Conservation (phyloP, 2,797 vertebrate genomes). For the Eupleurogrammus muticus region DNA sequence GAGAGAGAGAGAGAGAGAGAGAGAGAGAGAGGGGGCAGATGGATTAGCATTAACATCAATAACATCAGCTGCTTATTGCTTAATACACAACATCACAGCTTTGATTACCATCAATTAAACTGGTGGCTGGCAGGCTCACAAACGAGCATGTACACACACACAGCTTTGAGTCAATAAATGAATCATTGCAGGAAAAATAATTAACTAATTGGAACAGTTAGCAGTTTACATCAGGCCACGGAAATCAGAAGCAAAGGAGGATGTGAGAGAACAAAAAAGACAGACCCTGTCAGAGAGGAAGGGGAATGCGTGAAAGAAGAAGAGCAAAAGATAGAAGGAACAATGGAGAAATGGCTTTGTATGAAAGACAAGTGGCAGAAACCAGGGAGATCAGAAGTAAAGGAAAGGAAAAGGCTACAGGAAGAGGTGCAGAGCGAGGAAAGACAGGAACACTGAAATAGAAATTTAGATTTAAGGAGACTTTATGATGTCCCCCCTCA, state of each 20-base stretch:
- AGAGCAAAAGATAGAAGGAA: neutral
- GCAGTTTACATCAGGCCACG: constrained; percentile 20
- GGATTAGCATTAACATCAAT: constrained; percentile 11
- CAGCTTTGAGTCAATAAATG: constrained; percentile 44
- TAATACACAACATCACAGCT: constrained; percentile 39
- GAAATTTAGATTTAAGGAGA: neutral
- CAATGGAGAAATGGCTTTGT: constrained; percentile 1
- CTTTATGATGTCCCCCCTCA: no score
- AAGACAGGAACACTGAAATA: neutral
- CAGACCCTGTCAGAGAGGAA: neutral
- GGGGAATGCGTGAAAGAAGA: neutral
- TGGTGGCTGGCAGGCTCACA: constrained; percentile 8
- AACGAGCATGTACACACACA: constrained; percentile 1
- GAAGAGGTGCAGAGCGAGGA: neutral
- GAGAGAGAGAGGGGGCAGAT: neutral
- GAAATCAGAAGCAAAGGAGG: neutral
- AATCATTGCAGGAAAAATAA: constrained; percentile 49
- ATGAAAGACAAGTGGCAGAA: constrained; percentile 11
- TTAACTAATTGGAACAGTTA: constrained; percentile 50
- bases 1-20: neutral
- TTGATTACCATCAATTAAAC: constrained; percentile 49
- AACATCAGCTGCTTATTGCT: constrained; percentile 27
- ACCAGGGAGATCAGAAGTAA: neutral
- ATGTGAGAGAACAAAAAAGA: neutral
- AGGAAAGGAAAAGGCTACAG: neutral